Base-by-base conservation (phyloP, 2,888 invertebrate species). In the Cordylochernes scorpioides region DNA sequence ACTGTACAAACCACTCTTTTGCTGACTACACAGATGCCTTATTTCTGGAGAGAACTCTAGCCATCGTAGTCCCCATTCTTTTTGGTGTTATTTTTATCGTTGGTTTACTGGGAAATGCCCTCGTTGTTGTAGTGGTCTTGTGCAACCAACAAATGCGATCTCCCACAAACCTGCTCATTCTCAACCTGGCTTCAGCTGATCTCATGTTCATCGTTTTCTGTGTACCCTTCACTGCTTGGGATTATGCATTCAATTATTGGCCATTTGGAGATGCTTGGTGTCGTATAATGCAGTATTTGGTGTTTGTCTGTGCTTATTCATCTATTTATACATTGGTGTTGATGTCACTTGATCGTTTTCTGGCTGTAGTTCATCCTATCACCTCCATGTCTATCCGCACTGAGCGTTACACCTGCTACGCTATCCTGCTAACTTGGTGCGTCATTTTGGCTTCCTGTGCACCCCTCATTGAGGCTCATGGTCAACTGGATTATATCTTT, bases 321-420 rank as follows among this genome's bases (percentile, higher is more conserved):
- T 80, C 80, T 45, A 80, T 86, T 4, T 86, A 84, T 55, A 86
- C 84, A 0, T 58, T 88, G 27, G 82, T 86, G 2, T 63, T 86
- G 38, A 86, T 88, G 84, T 80, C 80, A 5, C 55, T 84, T 32
- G 86, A 88, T 54, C 49, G 65, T 39, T 88, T 77, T 50, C 63
- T 88, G 53, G 86, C 86, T 17, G 86, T 88, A 3, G 84, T 84
- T 2, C 78, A 80, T 52, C 84, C 86, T 3, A 73, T 86, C 41
- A 65, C 71, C 1, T 77, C 78, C 28, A 78, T 78, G 67, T 69
- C 72, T 1, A 49, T 75, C 40, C 61, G 82, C 32, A 80, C 75
- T 3, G 73, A 75, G 47, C 61, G 61, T 36, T 77, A 80, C 50
- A 75, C 82, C 9, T 62, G 70, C 40, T 52, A 68, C 31, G 75